Base-by-base conservation (phyloP, 2,888 invertebrate species). In the Melieria omissa region DNA sequence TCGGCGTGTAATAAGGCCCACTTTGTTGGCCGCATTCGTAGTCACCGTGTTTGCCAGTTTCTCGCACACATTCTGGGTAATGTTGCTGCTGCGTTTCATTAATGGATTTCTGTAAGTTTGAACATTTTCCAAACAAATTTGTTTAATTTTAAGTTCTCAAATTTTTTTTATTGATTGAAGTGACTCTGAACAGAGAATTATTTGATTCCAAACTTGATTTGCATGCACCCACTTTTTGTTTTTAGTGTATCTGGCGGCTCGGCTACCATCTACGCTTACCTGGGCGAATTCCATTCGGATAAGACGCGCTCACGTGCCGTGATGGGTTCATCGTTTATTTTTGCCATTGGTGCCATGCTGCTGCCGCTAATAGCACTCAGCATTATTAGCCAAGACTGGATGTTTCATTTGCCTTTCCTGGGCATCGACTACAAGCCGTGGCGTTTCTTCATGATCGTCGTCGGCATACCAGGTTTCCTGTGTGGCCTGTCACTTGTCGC, bases 81-180 rank as follows among this genome's bases (percentile, higher is more conserved):
- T 90, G 78, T 86, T 89, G 49, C 67, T 88, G 9, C 77, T 89
- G 16, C 80, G 90, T 77, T 89, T 87, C 77, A 77, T 89, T 8
- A 89, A 88, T 79, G 90, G 90, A 73, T 88, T 88, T 76, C 87
- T 88, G 89, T 89, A 86, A 88, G 87, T 84, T 62, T 62, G 29
- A 45, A 8, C 3, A 61, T 41, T 9, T 58, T 3, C n/a, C n/a
- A 16, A 14, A 16, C 5, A 54, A 4, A 54, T 57, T 29, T 12
- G 54, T 54, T 54, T 6, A 6, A 54, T 29, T 29, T 29, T 29
- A 29, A 29, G 29, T 3, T 29, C 29, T 3, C 29, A 29, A 29
- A 3, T 29, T 29, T 29, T 29, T 1, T 29, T 29, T 29, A 29
- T 29, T 29, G 29, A 3, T 29, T 29, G 2, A 29, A 29, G 29